Evolutionary conservation across 2,797 vertebrate genomes (phyloP).

Genomic region (Eutrigla gurnardus): DNA sequence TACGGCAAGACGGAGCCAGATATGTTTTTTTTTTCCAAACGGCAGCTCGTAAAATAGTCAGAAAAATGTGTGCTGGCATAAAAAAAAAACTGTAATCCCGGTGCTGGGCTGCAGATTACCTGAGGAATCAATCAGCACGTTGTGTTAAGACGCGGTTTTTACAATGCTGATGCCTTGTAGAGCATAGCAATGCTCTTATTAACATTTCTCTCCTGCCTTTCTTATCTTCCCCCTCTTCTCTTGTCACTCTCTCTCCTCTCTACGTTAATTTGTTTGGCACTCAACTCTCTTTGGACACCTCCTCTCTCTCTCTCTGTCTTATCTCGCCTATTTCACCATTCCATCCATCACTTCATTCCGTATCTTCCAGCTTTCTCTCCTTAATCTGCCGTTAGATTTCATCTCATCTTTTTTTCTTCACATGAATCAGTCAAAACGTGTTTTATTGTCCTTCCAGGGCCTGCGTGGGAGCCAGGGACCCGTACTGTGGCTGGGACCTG

Average conservation of each 20-base stretch:
- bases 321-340: constrained; percentile 40
- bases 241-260: constrained; percentile 13
- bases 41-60: not conserved
- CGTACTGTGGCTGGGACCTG: constrained; percentile 97
- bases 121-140: constrained; percentile 47
- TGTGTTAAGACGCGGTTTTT: constrained; percentile 46
- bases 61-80: constrained; percentile 13
- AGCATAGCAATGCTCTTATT: constrained; percentile 18
- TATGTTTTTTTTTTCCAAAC: constrained; percentile 16
- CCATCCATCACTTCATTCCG: constrained; percentile 28
- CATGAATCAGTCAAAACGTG: constrained; percentile 40
- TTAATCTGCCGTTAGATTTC: constrained; percentile 39
- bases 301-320: constrained; percentile 17
- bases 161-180: constrained; percentile 20
- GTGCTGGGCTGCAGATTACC: constrained; percentile 47
- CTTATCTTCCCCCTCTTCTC: constrained; percentile 13
- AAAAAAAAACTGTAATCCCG: constrained; percentile 42
- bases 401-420: constrained; percentile 20
- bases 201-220: constrained; percentile 15
- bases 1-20: constrained; percentile 36
- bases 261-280: constrained; percentile 11
- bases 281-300: constrained; percentile 20
- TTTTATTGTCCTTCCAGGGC: constrained; percentile 78
- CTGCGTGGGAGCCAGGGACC: constrained; percentile 94
- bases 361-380: constrained; percentile 24